Conservation (phyloP, 2,888 invertebrate genomes). For the Drepanosiphum platanoidis region DNA sequence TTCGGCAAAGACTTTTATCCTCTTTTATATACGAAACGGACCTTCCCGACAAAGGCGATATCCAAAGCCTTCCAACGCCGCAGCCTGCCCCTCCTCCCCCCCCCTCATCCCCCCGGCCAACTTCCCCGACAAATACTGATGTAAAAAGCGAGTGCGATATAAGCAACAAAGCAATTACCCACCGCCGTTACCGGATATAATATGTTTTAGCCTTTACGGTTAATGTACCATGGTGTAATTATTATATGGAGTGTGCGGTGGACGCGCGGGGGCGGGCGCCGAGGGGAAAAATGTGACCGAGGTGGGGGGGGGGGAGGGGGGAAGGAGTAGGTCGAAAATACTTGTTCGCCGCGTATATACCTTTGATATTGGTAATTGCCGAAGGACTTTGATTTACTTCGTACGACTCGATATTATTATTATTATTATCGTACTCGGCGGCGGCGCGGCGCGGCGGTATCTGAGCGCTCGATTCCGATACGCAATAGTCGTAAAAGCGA, state of each 20-base stretch:
- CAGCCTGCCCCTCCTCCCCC: neutral
- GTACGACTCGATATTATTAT: neutral
- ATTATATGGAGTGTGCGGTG: slow-evolving; percentile 1
- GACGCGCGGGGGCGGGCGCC: neutral
- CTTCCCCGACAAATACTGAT: slow-evolving; percentile 32
- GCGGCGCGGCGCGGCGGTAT: neutral
- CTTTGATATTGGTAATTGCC: neutral
- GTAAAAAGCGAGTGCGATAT: slow-evolving; percentile 48
- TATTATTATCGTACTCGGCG: neutral
- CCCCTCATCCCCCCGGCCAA: neutral
- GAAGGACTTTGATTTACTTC: neutral
- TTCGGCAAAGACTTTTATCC: slow-evolving; percentile 61
- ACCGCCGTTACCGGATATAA: slow-evolving; percentile 32
- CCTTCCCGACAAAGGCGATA: slow-evolving; percentile 58
- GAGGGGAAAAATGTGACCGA: neutral
- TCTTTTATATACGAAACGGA: slow-evolving; percentile 59
- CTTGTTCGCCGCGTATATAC: neutral
- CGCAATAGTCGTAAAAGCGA: neutral
- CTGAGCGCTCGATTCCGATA: neutral
- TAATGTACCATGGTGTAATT: slow-evolving; percentile 57
- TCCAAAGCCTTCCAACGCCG: slow-evolving; percentile 31
- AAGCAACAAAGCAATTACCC: slow-evolving; percentile 59
- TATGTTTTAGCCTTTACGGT: slow-evolving; percentile 49
- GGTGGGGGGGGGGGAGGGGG: too few relatives aligned
- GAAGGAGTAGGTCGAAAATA: too few relatives aligned